These are phyloP conservation scores for Matsumurasca onukii DNA, from an alignment of 1,140 invertebrate species.

Conservation along the genomic window DNA sequence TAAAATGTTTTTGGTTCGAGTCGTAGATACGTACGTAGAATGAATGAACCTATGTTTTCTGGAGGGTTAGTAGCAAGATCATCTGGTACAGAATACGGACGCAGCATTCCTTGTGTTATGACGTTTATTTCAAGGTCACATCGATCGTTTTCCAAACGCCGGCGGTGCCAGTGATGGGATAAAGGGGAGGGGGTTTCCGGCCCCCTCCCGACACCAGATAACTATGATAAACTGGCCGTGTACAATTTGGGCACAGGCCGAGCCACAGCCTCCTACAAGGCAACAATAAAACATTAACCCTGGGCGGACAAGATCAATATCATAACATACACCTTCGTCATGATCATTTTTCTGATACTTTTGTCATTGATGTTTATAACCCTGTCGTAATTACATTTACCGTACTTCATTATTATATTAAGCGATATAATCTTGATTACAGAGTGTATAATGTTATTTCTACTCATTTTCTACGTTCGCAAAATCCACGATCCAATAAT, in stretches of 20 bases:
- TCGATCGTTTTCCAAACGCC: conserved; percentile 20
- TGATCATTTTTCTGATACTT: background rate
- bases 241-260: conserved; percentile 21
- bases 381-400: too few species aligned
- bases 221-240: conserved; percentile 26
- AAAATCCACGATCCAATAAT: too few species aligned
- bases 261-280: background rate
- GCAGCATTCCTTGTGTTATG: conserved; percentile 28
- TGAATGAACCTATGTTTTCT: conserved; percentile 29
- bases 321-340: background rate
- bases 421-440: too few species aligned
- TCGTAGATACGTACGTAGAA: too few species aligned
- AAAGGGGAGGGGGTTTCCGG: conserved; percentile 11
- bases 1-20: too few species aligned
- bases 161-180: background rate
- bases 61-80: background rate
- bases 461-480: too few species aligned
- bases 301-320: conserved; percentile 11
- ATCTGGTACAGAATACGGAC: conserved; percentile 14
- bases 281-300: conserved; percentile 25
- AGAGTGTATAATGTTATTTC: too few species aligned
- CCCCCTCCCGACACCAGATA: conserved; percentile 20
- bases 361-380: background rate
- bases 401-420: too few species aligned
- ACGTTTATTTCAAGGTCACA: conserved; percentile 25